phyloP scores from a whole-genome alignment of 2,113 vertebrate genomes.

The Halcyon senegalensis region DNA sequence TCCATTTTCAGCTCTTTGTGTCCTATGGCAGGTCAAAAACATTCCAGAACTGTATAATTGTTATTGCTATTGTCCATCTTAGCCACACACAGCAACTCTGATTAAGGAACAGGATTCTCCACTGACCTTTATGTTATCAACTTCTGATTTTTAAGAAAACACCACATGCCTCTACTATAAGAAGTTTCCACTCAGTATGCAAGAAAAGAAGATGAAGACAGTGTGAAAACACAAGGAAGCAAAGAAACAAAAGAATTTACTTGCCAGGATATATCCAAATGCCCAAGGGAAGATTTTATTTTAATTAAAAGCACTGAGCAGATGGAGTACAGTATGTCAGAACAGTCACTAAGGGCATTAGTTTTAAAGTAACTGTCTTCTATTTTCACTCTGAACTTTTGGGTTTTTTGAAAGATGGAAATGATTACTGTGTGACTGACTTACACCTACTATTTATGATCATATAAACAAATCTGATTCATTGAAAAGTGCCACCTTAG shows the following conservation, averaged over 20 bases:
- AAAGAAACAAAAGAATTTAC: neutral
- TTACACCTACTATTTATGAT: neutral
- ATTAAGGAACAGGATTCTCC: neutral
- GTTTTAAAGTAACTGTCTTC: neutral
- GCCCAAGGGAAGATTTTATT: neutral
- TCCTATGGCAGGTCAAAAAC: neutral
- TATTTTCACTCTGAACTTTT: neutral
- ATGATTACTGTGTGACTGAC: neutral
- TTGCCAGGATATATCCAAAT: neutral
- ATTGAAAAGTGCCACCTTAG: neutral
- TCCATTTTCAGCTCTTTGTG: neutral
- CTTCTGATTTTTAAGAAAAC: neutral
- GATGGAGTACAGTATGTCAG: neutral
- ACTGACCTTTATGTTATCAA: neutral
- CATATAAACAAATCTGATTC: neutral
- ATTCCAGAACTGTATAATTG: neutral
- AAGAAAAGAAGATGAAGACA: neutral
- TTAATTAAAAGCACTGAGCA: conserved; percentile 20
- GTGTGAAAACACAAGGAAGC: neutral
- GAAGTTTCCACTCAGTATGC: neutral
- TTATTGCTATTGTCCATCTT: neutral
- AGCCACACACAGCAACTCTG: neutral
- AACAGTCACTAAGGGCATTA: neutral
- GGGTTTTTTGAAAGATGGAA: neutral
- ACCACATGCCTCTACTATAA: neutral